phyloP scores from a whole-genome alignment of 1,140 invertebrate genomes.

The Drosophila parvula region DNA sequence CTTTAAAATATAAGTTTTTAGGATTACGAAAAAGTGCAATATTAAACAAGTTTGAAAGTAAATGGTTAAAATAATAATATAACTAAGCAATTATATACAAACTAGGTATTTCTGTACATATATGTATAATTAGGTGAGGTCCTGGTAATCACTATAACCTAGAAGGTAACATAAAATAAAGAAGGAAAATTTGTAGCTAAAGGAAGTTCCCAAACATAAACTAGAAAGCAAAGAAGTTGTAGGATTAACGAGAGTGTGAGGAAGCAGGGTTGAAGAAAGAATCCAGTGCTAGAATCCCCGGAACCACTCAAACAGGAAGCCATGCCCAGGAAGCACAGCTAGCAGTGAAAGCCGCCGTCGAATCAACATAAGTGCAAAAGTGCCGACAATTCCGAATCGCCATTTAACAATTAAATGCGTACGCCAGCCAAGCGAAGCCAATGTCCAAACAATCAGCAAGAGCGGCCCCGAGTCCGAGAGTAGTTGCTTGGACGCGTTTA shows the following conservation, averaged over 20 bases:
- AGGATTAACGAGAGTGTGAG: background rate
- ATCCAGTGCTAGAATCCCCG: slow-evolving; percentile 13
- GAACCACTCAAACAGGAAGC: slow-evolving; percentile 24
- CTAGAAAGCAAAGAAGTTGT: background rate
- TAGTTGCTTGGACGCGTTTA: slow-evolving; percentile 28
- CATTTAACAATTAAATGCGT: slow-evolving; percentile 74
- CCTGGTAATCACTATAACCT: too few relatives aligned
- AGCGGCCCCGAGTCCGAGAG: slow-evolving; percentile 24
- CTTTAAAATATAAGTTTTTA: background rate
- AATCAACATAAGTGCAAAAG: slow-evolving; percentile 26
- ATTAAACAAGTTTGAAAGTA: background rate
- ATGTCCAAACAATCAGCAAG: slow-evolving; percentile 69
- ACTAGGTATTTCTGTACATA: background rate
- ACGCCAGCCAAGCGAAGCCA: slow-evolving; percentile 57
- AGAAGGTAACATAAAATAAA: background rate
- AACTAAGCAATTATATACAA: background rate
- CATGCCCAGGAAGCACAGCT: slow-evolving; percentile 28
- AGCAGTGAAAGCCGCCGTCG: slow-evolving; percentile 32
- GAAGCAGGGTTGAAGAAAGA: background rate
- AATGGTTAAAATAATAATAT: background rate
- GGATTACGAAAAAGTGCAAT: background rate
- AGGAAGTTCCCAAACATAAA: background rate
- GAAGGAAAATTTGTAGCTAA: background rate
- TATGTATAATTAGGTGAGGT: background rate
- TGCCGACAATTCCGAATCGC: slow-evolving; percentile 40